phyloP scores from a whole-genome alignment of 2,113 vertebrate genomes.

The Saguinus midas region DNA sequence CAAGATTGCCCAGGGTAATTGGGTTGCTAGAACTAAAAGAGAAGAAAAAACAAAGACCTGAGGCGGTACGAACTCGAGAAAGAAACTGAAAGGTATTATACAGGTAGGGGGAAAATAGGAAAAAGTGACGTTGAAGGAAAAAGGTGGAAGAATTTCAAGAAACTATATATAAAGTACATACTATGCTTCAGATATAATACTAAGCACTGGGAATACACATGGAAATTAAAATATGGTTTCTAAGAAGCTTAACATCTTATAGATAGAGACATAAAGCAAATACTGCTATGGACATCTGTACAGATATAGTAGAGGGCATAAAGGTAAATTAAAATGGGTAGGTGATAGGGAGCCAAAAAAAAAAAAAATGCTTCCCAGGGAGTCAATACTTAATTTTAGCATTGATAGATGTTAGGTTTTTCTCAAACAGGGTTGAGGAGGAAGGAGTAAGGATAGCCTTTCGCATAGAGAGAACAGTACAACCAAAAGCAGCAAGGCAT shows the following conservation, averaged over 20 bases:
- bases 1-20: not conserved
- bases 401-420: not conserved
- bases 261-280: not conserved
- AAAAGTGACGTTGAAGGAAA: not conserved
- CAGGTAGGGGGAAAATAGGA: not conserved
- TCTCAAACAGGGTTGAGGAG: not conserved
- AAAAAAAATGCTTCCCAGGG: too few relatives aligned
- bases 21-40: not conserved
- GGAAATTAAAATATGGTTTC: not conserved
- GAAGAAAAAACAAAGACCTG: not conserved
- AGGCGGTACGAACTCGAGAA: not conserved
- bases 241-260: not conserved
- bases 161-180: not conserved
- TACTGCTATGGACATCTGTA: not conserved
- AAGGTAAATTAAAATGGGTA: not conserved
- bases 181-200: not conserved
- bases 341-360: not conserved
- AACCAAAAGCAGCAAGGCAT: not conserved
- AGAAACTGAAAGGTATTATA: not conserved
- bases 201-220: not conserved
- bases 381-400: not conserved
- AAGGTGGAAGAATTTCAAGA: not conserved
- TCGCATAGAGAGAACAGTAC: not conserved
- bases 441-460: not conserved
- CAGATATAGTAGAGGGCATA: not conserved